Evolutionary conservation across 2,888 invertebrate genomes (phyloP).

Genomic region (Rhyacophila evoluta): DNA sequence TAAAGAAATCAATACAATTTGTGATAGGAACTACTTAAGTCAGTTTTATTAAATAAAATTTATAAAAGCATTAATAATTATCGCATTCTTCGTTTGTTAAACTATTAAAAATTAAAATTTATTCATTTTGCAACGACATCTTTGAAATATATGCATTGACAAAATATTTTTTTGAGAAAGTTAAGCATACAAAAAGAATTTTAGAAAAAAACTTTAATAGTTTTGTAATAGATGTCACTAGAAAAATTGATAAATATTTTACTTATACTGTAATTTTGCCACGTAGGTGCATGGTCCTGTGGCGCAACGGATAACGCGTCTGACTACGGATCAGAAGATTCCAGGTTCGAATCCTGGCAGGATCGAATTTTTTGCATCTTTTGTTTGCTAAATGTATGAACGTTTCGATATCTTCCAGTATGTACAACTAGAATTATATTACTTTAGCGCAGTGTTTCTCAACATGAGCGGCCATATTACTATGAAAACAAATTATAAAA

Average conservation of each 20-base stretch:
- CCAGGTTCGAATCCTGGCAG: conserved; percentile 77
- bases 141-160: not conserved
- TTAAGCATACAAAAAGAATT: not conserved
- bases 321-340: conserved; percentile 79
- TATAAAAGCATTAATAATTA: no score
- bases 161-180: not conserved
- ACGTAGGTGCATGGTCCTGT: conserved; percentile 61
- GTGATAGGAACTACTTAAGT: no score
- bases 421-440: no score
- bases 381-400: no score
- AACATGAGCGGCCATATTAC: no score
- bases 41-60: no score
- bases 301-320: conserved; percentile 79
- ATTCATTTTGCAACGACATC: conserved; percentile 60
- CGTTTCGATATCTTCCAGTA: no score
- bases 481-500: no score
- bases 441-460: no score
- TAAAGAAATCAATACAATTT: no score
- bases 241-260: not conserved
- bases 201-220: not conserved
- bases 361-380: conserved; percentile 56
- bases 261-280: not conserved
- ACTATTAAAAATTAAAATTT: no score
- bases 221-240: conserved; percentile 28
- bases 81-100: no score